Evolutionary conservation across 2,888 invertebrate genomes (phyloP).

Genomic region (Zaprionus obscuricornis): DNA sequence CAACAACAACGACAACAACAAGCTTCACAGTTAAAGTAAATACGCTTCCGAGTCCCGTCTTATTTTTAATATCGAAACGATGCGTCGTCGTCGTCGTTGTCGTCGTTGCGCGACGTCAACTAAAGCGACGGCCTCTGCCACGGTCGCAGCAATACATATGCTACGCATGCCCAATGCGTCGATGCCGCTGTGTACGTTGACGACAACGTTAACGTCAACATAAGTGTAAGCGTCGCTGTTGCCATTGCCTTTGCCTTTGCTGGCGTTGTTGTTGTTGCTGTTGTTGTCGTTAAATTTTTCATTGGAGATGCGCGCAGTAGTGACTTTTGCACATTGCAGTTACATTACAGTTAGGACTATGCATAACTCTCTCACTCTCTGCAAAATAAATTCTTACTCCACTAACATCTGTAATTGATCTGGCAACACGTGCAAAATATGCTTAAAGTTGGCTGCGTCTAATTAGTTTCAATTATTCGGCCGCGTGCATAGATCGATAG

Average conservation of each 20-base stretch:
- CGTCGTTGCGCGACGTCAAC: slow-evolving; percentile 34
- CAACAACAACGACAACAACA: slow-evolving; percentile 23
- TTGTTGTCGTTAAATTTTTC: slow-evolving; percentile 29
- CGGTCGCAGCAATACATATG: slow-evolving; percentile 4
- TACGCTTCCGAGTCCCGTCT: slow-evolving; percentile 74
- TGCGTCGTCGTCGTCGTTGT: slow-evolving; percentile 33
- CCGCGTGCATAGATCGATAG: no score
- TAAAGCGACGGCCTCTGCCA: slow-evolving; percentile 9
- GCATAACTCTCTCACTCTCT: not conserved
- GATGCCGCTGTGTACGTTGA: slow-evolving; percentile 13
- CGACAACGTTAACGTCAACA: not conserved
- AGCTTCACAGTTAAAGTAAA: slow-evolving; percentile 28
- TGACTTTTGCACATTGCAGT: slow-evolving; percentile 20
- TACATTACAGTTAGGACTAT: no score
- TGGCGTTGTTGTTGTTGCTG: not conserved
- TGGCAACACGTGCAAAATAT: no score
- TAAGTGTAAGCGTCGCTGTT: slow-evolving; percentile 1
- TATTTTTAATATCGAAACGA: slow-evolving; percentile 58
- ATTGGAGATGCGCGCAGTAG: slow-evolving; percentile 45
- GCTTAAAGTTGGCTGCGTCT: no score
- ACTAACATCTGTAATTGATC: no score
- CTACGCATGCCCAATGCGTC: slow-evolving; percentile 54
- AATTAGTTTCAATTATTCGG: no score
- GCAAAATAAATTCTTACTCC: not conserved
- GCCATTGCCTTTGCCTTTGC: not conserved